These are phyloP conservation scores for Ictalurus furcatus DNA, from an alignment of 2,113 vertebrate genomes.

Conservation along the genomic window DNA sequence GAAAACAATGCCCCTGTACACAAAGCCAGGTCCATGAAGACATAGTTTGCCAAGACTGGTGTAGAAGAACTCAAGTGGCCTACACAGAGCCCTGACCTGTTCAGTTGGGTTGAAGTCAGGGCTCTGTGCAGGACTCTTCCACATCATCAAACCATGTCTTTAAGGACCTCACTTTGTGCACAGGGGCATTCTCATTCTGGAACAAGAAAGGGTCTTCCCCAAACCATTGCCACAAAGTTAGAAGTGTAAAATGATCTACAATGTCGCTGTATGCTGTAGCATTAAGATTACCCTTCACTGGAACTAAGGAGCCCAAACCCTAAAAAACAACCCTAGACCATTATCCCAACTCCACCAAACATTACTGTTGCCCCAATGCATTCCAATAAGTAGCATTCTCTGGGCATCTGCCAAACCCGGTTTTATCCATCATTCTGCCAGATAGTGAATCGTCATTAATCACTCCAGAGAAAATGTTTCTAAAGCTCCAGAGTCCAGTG, in stretches of 20 bases:
- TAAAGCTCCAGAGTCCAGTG: too few relatives aligned
- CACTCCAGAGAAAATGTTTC: not conserved
- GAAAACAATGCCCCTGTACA: not conserved
- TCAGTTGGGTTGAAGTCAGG: not conserved
- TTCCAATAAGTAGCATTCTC: not conserved
- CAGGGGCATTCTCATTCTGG: not conserved
- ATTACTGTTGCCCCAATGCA: not conserved
- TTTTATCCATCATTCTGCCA: not conserved
- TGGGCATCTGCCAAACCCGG: not conserved
- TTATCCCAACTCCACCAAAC: not conserved
- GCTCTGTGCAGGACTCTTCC: too few relatives aligned
- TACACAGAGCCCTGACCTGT: not conserved
- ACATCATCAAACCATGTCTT: not conserved
- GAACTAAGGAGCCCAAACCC: not conserved
- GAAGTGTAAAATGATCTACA: not conserved
- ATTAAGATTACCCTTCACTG: too few relatives aligned
- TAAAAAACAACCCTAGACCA: not conserved
- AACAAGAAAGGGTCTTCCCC: not conserved
- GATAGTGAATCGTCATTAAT: not conserved
- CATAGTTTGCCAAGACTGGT: not conserved
- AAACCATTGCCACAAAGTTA: not conserved
- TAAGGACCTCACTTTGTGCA: not conserved
- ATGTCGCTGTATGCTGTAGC: not conserved
- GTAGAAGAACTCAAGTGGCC: not conserved
- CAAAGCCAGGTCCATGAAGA: not conserved